phyloP scores from a whole-genome alignment of 2,113 vertebrate genomes.

The Nesoenas mayeri region DNA sequence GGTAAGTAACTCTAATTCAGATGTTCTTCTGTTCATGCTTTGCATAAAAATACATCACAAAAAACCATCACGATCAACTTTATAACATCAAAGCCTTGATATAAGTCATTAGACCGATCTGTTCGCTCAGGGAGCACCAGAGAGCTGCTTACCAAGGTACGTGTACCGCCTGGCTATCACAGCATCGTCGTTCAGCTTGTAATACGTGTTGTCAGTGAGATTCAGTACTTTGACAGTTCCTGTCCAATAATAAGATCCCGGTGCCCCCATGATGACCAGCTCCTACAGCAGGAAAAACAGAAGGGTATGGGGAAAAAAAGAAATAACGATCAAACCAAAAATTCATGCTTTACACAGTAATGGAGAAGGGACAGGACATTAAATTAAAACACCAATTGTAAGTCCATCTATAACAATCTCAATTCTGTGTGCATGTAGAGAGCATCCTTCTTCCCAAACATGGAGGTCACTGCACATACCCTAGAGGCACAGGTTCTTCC shows the following conservation, averaged over 20 bases:
- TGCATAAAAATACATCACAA: not conserved
- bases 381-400: not conserved
- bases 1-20: not conserved
- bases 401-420: not conserved
- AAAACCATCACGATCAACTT: not conserved
- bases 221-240: constrained; percentile 97
- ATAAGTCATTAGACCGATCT: not conserved
- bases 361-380: not conserved
- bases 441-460: not conserved
- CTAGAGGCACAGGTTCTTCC: not conserved
- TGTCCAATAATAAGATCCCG: constrained; percentile 97
- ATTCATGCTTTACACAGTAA: not conserved
- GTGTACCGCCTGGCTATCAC: constrained; percentile 89
- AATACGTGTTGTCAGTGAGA: constrained; percentile 88
- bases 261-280: constrained; percentile 95
- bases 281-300: constrained; percentile 77
- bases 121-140: not conserved
- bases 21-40: not conserved
- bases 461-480: not conserved
- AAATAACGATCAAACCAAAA: not conserved
- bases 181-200: constrained; percentile 85
- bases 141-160: constrained; percentile 87
- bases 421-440: not conserved
- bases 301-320: not conserved
- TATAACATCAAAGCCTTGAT: not conserved